phyloP scores from a whole-genome alignment of 2,113 vertebrate species.

The Clupea harengus region DNA sequence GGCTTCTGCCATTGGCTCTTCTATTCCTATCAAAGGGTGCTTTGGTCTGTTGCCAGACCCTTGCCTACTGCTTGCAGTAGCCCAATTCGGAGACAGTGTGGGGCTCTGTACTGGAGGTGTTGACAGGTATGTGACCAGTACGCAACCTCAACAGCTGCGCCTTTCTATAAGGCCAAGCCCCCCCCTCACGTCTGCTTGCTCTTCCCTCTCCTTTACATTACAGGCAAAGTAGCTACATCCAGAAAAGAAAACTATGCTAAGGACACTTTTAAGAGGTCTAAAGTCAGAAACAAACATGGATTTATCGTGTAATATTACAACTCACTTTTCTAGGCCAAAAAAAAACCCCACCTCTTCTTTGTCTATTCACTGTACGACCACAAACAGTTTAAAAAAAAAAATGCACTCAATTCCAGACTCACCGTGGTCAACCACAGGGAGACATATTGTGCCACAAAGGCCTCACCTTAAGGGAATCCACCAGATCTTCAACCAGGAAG shows the following conservation, averaged over 20 bases:
- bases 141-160: slow-evolving; percentile 47
- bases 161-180: slow-evolving; percentile 2
- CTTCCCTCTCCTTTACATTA: neutral
- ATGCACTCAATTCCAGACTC: too few relatives aligned
- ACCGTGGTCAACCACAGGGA: neutral
- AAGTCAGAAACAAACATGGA: neutral
- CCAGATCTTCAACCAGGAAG: slow-evolving; percentile 94
- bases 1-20: neutral
- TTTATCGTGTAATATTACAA: neutral
- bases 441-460: neutral
- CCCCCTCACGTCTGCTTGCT: neutral
- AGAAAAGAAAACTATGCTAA: neutral
- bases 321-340: neutral
- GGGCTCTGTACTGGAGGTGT: slow-evolving; percentile 23
- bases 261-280: neutral
- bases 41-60: neutral
- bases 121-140: slow-evolving; percentile 40
- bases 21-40: neutral
- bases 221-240: neutral
- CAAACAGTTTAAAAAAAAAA: too few relatives aligned
- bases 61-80: neutral
- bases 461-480: slow-evolving; percentile 95
- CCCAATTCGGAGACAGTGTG: neutral
- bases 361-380: too few relatives aligned
- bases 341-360: too few relatives aligned